Base-by-base conservation (phyloP, 2,113 vertebrate genomes). In the Numida meleagris region DNA sequence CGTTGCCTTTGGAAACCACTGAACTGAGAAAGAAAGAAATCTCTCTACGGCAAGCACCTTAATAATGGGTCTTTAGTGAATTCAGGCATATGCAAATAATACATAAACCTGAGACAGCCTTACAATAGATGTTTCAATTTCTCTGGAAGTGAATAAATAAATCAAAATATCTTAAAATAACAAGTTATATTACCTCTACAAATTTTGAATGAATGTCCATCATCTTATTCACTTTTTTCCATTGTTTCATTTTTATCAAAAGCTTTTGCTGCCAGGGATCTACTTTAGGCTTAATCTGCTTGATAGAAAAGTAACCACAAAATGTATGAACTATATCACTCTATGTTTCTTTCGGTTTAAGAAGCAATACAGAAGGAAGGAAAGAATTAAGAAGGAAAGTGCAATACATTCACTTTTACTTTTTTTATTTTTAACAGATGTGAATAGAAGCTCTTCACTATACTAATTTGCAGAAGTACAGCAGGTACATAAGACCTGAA, bases 231-330 rank as follows among this genome's bases (percentile, higher is more conserved):
- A 96, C 77, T 92, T 93, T 97, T 82, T 90, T 96, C 31, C 67
- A 66, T 10, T 98, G 96, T 87, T 98, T 97, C n/a, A 98, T 93
- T 95, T 98, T 98, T 29, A 93, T 95, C 62, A 98, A 31, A 90
- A 98, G 86, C 42, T 98, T 98, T 95, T 98, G 98, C 75, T 98
- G 97, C 97, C 98, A 98, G 12, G 94, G 98, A 94, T 98, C 98
- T 86, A 57, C 90, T 94, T 96, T 97, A 83, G 98, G 97, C 86
- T 98, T 98, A 86, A 98, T 96, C 97, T 98, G 59, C 14, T 34
- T 90, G 73, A 93, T 23, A 90, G 27, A 83, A 84, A 90, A 90
- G 13, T 68, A 95, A 87, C 8, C 14, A 62, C 12, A 68, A 71
- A 82, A 89, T 19, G 65, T 78, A 65, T 0, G 1, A 83, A 63